Base-by-base conservation (phyloP, 2,888 invertebrate species). In the Papilio elwesi region DNA sequence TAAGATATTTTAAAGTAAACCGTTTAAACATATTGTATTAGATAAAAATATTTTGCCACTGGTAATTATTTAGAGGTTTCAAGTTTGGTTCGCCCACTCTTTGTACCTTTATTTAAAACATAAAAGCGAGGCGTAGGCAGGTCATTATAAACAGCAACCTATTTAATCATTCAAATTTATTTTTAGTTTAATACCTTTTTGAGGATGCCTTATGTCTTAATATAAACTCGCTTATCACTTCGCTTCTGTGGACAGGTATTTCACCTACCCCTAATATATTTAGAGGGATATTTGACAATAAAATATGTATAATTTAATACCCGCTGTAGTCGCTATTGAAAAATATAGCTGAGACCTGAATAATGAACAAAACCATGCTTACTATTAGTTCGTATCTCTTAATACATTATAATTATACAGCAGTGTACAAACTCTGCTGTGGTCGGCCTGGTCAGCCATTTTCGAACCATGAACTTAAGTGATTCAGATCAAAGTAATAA, bases 61-160 rank as follows among this genome's bases (percentile, higher is more conserved):
- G 13, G 13, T 38, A 38, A 38, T 38, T 38, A 59, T 59, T 38
- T 38, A 38, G 38, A 13, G 13, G 11, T 38, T 59, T 38, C 38
- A 59, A 38, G n/a, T 59, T 59, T 59, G 36, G n/a, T 59, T 36
- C 59, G 38, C 59, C 13, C 59, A 59, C 38, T 38, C 59, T 59
- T n/a, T 38, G n/a, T 36, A 59, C 9, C 13, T 59, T 59, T 59
- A 59, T 59, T 59, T 36, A 59, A 59, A 38, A 38, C 4, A 9
- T 3, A 55, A n/a, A 36, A 59, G 59, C 38, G 59, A 38, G 38
- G 38, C 59, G 59, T 59, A n/a, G 59, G 59, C 38, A 2, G 59
- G 38, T 59, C 59, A 59, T 59, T 59, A 59, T 59, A 59, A 38
- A 59, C 59, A 59, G 38, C 59, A 9, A 59, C 38, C n/a, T 38